Percentiles rank a stretch among this genome's conserved stretches.
Conservation (phyloP, 2,797 vertebrate genomes). For the Nasua narica region DNA sequence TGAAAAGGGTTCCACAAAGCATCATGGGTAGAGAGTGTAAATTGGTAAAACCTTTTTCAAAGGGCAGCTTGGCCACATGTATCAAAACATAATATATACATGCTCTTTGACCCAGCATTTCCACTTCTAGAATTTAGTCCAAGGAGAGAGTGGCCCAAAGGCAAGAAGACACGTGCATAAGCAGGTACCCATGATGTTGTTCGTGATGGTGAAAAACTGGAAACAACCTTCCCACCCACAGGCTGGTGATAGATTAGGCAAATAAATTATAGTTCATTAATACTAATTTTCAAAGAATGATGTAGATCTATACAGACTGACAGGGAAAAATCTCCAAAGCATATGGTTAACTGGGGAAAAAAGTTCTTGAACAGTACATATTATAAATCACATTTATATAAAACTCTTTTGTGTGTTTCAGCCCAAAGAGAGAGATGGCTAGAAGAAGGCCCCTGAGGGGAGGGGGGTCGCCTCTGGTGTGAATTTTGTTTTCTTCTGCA, state of each 20-base stretch:
- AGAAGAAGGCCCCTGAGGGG: background rate
- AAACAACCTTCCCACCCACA: background rate
- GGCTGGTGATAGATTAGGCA: background rate
- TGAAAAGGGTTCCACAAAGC: background rate
- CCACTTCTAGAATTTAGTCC: background rate
- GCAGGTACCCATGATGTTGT: background rate
- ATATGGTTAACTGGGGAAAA: background rate
- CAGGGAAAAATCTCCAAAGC: slow-evolving; percentile 39
- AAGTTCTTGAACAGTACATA: background rate
- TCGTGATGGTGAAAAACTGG: background rate
- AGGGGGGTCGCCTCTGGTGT: background rate
- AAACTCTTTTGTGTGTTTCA: background rate
- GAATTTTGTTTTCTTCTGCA: slow-evolving; percentile 22
- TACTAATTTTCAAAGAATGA: slow-evolving; percentile 59
- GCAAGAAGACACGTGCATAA: background rate
- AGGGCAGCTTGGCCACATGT: slow-evolving; percentile 7
- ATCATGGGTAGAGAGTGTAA: background rate
- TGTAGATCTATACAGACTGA: background rate
- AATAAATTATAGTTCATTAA: slow-evolving; percentile 52
- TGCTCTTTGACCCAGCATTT: background rate
- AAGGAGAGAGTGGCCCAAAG: background rate
- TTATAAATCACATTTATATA: slow-evolving; percentile 48
- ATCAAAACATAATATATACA: background rate
- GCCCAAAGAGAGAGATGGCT: background rate
- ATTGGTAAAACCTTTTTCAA: slow-evolving; percentile 12